These are phyloP conservation scores for Phytoseiulus persimilis DNA, from an alignment of 2,888 invertebrate species.

Conservation along the genomic window DNA sequence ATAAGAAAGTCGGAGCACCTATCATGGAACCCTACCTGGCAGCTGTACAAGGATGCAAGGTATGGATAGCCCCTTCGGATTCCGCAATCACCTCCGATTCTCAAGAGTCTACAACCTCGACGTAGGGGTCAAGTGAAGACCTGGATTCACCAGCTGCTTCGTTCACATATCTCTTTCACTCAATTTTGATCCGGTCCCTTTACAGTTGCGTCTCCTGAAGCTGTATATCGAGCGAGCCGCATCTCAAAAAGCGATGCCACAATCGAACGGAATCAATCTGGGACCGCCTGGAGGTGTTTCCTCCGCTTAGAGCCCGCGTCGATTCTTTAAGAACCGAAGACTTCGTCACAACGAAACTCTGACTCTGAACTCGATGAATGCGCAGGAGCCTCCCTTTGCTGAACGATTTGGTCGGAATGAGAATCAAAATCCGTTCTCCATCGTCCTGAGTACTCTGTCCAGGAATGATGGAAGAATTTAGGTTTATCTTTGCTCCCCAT, in stretches of 20 bases:
- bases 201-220: slow-evolving; percentile 62
- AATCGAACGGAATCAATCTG: background rate
- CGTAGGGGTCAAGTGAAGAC: no score
- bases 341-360: background rate
- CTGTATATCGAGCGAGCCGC: slow-evolving; percentile 63
- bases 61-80: slow-evolving; percentile 50
- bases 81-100: background rate
- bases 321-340: background rate
- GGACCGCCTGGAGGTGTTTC: background rate
- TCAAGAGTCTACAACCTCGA: background rate
- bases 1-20: slow-evolving; percentile 78
- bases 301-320: background rate
- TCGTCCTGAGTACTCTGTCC: background rate
- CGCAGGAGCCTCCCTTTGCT: background rate
- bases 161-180: background rate
- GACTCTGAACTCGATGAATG: background rate
- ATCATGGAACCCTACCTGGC: slow-evolving; percentile 65
- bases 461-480: background rate
- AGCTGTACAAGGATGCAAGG: slow-evolving; percentile 77
- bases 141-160: no score
- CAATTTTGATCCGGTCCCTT: background rate
- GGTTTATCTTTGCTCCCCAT: background rate
- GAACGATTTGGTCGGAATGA: background rate
- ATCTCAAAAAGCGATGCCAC: background rate
- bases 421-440: background rate